Percentiles rank a stretch among this genome's conserved stretches.
These are phyloP conservation scores for Alloscopus bannaensis DNA, from an alignment of 2,888 invertebrate genomes.

Conservation along the genomic window DNA sequence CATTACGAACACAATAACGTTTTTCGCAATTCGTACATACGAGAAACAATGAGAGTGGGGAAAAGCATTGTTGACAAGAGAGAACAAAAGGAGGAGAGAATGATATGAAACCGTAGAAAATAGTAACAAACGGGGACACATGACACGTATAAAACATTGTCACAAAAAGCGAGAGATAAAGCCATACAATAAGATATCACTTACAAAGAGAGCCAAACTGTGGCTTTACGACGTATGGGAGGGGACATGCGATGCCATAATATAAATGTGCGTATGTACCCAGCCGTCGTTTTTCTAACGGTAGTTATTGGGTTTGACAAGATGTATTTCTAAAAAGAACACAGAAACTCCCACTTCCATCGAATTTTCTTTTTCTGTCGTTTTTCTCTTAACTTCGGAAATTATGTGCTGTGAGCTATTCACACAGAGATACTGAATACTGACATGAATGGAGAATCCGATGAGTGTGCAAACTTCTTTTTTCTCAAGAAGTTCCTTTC, in stretches of 20 bases:
- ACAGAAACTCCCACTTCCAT: no score
- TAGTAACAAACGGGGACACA: slow-evolving; percentile 19
- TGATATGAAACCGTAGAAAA: slow-evolving; percentile 18
- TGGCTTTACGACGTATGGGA: slow-evolving; percentile 44
- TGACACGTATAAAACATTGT: slow-evolving; percentile 37
- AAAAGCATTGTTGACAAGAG: slow-evolving; percentile 16
- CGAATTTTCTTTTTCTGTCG: not conserved
- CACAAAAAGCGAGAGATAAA: slow-evolving; percentile 38
- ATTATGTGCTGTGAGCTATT: no score
- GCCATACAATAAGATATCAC: slow-evolving; percentile 31
- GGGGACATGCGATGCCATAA: slow-evolving; percentile 21
- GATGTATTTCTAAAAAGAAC: no score
- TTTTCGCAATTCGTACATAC: slow-evolving; percentile 19
- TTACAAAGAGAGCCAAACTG: slow-evolving; percentile 38
- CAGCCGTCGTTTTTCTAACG: no score
- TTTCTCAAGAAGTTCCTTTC: no score
- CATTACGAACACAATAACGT: slow-evolving; percentile 22
- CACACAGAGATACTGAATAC: no score
- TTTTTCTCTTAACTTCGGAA: not conserved
- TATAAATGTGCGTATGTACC: slow-evolving; percentile 12
- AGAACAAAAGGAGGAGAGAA: slow-evolving; percentile 3
- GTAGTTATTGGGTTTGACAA: no score
- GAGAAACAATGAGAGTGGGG: slow-evolving; percentile 22
- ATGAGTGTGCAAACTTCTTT: no score
- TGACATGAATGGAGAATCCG: no score